Percentiles rank a stretch among this genome's conserved stretches.
Evolutionary conservation across 1,140 invertebrate genomes (phyloP).

Genomic region (Hyposmocoma kahamanoa): DNA sequence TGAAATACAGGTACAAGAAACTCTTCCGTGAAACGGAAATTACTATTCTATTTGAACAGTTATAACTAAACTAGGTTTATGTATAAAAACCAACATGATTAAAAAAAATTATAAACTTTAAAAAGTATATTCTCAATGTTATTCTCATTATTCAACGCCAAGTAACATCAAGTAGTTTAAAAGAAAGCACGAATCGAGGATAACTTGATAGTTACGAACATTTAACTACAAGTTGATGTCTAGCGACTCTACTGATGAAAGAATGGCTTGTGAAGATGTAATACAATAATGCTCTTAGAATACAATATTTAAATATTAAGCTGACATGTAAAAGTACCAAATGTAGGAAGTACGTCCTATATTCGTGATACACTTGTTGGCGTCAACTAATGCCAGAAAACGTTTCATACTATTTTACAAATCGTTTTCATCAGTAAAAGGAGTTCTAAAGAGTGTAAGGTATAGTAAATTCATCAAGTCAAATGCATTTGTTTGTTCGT

Average conservation of each 20-base stretch:
- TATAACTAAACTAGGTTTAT: slow-evolving; percentile 61
- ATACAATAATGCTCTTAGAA: no score
- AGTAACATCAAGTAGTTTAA: slow-evolving; percentile 55
- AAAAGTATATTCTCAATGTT: slow-evolving; percentile 51
- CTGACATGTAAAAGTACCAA: no score
- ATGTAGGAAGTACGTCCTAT: no score
- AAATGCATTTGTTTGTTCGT: no score
- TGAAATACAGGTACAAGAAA: slow-evolving; percentile 53
- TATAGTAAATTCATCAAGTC: no score
- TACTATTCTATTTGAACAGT: slow-evolving; percentile 64
- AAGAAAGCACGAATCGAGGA: slow-evolving; percentile 56
- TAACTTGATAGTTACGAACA: slow-evolving; percentile 43
- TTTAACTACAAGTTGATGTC: slow-evolving; percentile 59
- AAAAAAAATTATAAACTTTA: slow-evolving; percentile 48
- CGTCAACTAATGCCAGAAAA: no score
- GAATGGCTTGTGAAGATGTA: no score
- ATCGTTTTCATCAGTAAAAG: no score
- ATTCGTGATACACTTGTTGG: no score
- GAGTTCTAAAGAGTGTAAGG: no score
- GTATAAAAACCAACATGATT: slow-evolving; percentile 58
- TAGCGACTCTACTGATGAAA: slow-evolving; percentile 63
- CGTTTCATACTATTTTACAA: no score
- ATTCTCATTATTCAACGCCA: slow-evolving; percentile 58
- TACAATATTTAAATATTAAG: no score
- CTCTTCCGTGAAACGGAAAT: slow-evolving; percentile 30